Evolutionary conservation across 1,140 invertebrate genomes (phyloP), one percentile per base, ranked within the genome.

Genomic region (Lerema accius): DNA sequence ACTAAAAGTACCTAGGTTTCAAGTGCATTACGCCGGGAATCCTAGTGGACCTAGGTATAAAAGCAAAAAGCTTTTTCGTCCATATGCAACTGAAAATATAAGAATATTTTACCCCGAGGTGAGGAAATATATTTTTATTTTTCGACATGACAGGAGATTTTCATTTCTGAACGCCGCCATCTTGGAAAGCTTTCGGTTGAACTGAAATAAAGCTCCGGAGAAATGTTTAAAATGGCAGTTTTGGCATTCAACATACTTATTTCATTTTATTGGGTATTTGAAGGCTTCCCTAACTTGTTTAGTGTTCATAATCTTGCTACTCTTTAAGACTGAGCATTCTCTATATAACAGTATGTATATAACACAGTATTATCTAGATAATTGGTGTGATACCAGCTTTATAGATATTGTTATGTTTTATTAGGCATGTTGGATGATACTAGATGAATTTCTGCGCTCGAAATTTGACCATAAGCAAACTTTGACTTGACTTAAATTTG

Each of bases 111-210:
- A 16, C 28, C 16, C 16, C 26, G 42, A 58, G 55, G 42, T 58
- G 55, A 46, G 55, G 42, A 58, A 58, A 58, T 45, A 45, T 58
- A 58, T 58, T 58, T 58, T 58, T 58, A 58, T 58, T 58, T 58
- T 46, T 46, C 23, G 53, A 56, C 40, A 56, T 56, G 53, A 56
- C 53, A 56, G 53, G 53, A 56, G 53, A 56, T 56, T 56, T 56
- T 56, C 53, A 56, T 56, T 56, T 56, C 53, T 16, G 9, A 50
- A 17, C 53, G 40, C 55, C 55, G 28, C 55, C 42, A 58, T 58
- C 42, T 58, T 58, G 42, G 26, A 58, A 59, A 35, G 42, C 55
- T 59, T 58, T 58, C 40, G 53, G 39, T 42, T 58, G 53, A 56
- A 10, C n/a, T 43, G 53, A 56, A 56, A 56, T 56, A 56, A 56